These are phyloP conservation scores for Orientallactaga bullata DNA, from an alignment of 2,113 vertebrate species.

Conservation along the genomic window DNA sequence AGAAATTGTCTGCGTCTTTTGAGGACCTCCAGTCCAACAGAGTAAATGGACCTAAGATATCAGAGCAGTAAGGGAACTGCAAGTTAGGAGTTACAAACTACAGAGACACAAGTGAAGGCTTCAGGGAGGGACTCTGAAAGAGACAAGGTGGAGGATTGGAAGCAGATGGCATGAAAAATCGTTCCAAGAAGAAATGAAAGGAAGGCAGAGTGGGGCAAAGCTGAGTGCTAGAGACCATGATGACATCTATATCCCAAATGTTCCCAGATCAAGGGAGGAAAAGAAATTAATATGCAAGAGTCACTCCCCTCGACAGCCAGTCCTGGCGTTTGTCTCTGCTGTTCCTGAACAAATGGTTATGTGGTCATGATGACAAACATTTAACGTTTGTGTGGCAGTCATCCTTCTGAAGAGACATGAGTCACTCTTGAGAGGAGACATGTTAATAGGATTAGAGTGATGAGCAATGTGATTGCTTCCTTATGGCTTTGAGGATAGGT, in stretches of 20 bases:
- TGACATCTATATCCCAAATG: background rate
- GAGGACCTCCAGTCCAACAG: background rate
- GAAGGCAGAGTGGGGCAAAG: background rate
- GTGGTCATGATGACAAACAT: background rate
- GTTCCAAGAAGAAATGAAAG: constrained; percentile 26
- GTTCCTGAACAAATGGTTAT: background rate
- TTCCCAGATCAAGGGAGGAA: background rate
- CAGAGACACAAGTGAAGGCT: background rate
- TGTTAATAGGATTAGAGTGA: background rate
- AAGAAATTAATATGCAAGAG: background rate
- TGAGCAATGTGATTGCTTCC: background rate
- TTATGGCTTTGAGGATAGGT: background rate
- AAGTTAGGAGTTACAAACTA: constrained; percentile 23
- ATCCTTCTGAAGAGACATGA: background rate
- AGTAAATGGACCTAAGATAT: background rate
- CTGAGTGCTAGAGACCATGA: background rate
- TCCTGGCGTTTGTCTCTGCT: background rate
- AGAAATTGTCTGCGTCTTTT: background rate
- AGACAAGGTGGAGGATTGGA: background rate
- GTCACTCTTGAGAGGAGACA: background rate
- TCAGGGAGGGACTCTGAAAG: background rate
- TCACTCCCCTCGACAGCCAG: background rate
- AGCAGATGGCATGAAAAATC: background rate
- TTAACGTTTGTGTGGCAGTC: background rate
- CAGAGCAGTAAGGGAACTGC: background rate